Evolutionary conservation across 2,888 invertebrate genomes (phyloP), one percentile per base, ranked within the genome.

Genomic region (Cacoxenus indagator): DNA sequence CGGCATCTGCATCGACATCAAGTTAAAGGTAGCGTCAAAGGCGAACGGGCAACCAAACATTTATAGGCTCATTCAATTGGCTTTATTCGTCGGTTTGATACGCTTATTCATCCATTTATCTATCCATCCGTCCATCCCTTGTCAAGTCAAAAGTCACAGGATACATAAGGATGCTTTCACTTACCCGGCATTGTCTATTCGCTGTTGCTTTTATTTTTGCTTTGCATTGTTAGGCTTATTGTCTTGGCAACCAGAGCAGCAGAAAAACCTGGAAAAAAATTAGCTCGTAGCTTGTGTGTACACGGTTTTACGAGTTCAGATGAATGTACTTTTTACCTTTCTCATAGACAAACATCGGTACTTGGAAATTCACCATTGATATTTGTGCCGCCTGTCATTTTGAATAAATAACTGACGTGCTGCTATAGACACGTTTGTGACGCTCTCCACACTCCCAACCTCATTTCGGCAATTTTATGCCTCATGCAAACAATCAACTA

Each of bases 351-450:
- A 65, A 68, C 68, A 77, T 73, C 74, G 68, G 81, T 72, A 76
- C 73, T 76, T 73, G 75, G 70, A 78, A 77, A 77, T 75, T 76
- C 76, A 74, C 75, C 81, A 83, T 82, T 84, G 85, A 85, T 82
- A 76, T 85, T 84, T 82, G 75, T 76, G 83, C 83, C 79, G 82
- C 72, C 82, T 85, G 85, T 84, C 83, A 74, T 73, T 79, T 83
- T 81, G 77, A 81, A 79, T 82, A 81, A 79, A 82, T 81, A 79
- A 84, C 78, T 81, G 78, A 81, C 83, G 79, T 76, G 76, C 73
- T 75, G 80, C 75, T 74, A 77, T 78, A 77, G 81, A 81, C 82
- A 79, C 81, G 79, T 79, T 79, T 62, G 19, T 27, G 27, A 37
- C 37, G 19, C 51, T 51, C 48, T 2, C 26, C 57, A 26, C 61